Base-by-base conservation (phyloP, 1,140 invertebrate species). In the Phymorhynchus buccinoides region DNA sequence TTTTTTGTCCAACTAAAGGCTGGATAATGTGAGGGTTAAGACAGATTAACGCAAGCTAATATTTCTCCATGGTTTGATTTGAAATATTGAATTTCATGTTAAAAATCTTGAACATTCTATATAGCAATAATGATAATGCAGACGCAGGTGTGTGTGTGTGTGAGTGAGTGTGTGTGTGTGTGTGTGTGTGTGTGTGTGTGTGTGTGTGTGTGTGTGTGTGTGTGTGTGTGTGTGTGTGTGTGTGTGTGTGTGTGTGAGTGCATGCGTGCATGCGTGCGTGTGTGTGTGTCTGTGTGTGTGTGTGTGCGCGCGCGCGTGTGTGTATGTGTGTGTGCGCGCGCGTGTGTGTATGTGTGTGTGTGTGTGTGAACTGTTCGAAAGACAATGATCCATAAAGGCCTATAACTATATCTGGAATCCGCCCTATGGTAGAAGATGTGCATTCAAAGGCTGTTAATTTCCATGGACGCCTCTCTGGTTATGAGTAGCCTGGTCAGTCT, bases 221-320 rank as follows among this genome's bases (percentile, higher is more conserved):
- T 62, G 14, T 62, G 56, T 62, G 56, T 27, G 56, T 62, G 56
- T 27, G 22, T 62, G 56, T 62, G 68, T 71, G 30, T 71, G 68
- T 71, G 68, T 71, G 68, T 71, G 68, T 71, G 68, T 71, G 68
- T 71, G 68, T 71, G 68, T 35, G 68, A 1, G 68, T 35, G 68
- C 18, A 32, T 71, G 30, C 9, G 6, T 7, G 68, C 35, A 18
- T 7, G 68, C 35, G 12, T 71, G 68, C 27, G 3, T 71, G 30
- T 71, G 12, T 71, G 68, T 71, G 30, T 37, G 68, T 71, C 30
- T 71, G 68, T 71, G 30, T 71, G 30, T 71, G 12, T 30, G 3
- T 71, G 30, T 66, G 48, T 52, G 48, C 9, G 7, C 22, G 48
- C 22, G 48, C n/a, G 7, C n/a, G 62, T 66, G n/a, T 71, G 68